Evolutionary conservation across 2,113 vertebrate genomes (phyloP).

Genomic region (Pycnonotus jocosus): DNA sequence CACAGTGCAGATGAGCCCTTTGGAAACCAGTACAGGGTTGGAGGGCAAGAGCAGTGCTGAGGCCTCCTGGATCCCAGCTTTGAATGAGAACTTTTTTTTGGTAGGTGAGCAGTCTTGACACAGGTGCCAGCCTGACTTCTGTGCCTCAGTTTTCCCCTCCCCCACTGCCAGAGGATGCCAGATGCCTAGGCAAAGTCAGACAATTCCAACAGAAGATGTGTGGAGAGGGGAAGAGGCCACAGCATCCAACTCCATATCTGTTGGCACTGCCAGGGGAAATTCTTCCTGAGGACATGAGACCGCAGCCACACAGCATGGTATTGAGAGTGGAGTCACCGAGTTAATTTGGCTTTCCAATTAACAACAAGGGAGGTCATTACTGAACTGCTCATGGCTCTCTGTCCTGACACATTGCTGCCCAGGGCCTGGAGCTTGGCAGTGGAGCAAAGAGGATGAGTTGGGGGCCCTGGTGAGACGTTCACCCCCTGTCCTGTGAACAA

Average conservation of each 20-base stretch:
- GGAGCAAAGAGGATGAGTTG: neutral
- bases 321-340: neutral
- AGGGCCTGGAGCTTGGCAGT: neutral
- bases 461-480: rapidly evolving
- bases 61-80: neutral
- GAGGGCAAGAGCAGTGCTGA: neutral
- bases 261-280: neutral
- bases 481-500: neutral
- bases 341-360: neutral
- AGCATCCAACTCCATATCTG: neutral
- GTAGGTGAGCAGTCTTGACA: neutral
- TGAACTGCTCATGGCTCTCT: neutral
- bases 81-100: neutral
- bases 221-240: neutral
- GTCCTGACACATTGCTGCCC: rapidly evolving
- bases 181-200: neutral
- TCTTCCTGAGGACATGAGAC: neutral
- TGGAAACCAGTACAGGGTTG: neutral
- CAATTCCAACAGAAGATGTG: neutral
- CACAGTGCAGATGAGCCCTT: neutral
- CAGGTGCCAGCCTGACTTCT: neutral
- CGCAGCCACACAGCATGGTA: rapidly evolving
- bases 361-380: neutral
- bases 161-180: rapidly evolving
- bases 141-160: neutral